Evolutionary conservation across 2,113 vertebrate genomes (phyloP), one percentile per base, ranked within the genome.

Genomic region (Tapirus terrestris): DNA sequence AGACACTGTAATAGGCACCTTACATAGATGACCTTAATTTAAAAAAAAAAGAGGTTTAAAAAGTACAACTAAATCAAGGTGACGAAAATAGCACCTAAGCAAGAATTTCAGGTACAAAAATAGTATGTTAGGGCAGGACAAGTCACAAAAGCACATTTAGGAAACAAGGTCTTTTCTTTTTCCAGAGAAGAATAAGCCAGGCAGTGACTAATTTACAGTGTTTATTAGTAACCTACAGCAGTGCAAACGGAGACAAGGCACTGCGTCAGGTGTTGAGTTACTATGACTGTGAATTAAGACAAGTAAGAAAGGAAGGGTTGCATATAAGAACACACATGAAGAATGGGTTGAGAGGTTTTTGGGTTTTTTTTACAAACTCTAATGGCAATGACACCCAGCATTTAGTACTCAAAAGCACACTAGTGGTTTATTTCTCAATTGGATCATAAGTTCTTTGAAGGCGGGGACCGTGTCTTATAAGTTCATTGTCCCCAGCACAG

Each of bases 81-180:
- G 21, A 94, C 56, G 18, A 80, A 93, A 80, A 77, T 48, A 87
- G 39, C 17, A 8, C 53, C 79, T 87, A 77, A 67, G 48, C 89
- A 95, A 76, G 45, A 67, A 96, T 95, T 83, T 48, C 5, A 61
- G 39, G 27, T 63, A 63, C 3, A 83, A 93, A 95, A 97, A 76
- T 48, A 14, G 58, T 27, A 72, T 43, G 21, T 27, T 25, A 61
- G 13, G 2, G 11, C 72, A 91, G 36, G 13, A 27, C 18, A 89
- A 83, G 45, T 80, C 48, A 83, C 60, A 89, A 51, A 77, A 51
- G 51, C 48, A 60, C 33, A 14, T 39, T 39, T 18, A 91, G 58
- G 77, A 97, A 89, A 67, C 1, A 79, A 85, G 27, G 25, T 73
- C 10, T 94, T 90, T 68, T 45, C 23, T 31, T 80, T n/a, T 68